phyloP scores from a whole-genome alignment of 2,113 vertebrate species.

The Pyrgilauda ruficollis region DNA sequence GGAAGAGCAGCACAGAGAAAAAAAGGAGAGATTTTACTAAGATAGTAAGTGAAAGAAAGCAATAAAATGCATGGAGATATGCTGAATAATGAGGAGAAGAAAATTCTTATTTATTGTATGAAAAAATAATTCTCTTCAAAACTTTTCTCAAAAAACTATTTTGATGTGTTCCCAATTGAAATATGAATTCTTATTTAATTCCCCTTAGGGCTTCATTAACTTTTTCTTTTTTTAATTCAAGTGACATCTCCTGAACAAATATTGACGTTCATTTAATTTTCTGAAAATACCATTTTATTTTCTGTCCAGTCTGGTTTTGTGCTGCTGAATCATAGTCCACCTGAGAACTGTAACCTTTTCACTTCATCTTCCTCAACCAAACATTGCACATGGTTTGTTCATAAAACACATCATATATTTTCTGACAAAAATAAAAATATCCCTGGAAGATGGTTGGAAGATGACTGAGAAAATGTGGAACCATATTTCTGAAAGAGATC shows the following conservation, averaged over 20 bases:
- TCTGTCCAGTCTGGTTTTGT: neutral
- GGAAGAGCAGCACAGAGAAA: neutral
- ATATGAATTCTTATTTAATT: neutral
- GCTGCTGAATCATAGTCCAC: neutral
- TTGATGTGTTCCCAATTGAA: neutral
- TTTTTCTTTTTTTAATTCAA: neutral
- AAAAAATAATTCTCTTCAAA: neutral
- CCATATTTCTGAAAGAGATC: neutral
- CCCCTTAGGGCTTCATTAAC: neutral
- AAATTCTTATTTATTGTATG: neutral
- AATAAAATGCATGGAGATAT: neutral
- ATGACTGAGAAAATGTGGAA: neutral
- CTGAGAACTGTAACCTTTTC: neutral
- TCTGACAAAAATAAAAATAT: neutral
- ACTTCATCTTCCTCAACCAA: neutral
- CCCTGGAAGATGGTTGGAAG: neutral
- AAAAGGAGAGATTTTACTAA: neutral
- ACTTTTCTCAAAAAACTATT: neutral
- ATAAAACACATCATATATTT: neutral
- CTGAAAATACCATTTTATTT: neutral
- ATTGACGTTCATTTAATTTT: neutral
- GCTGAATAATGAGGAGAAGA: neutral
- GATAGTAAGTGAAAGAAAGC: neutral
- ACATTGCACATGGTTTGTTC: neutral
- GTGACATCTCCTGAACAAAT: neutral